Conservation (phyloP, 2,888 invertebrate species). For the Oligia fasciuncula region DNA sequence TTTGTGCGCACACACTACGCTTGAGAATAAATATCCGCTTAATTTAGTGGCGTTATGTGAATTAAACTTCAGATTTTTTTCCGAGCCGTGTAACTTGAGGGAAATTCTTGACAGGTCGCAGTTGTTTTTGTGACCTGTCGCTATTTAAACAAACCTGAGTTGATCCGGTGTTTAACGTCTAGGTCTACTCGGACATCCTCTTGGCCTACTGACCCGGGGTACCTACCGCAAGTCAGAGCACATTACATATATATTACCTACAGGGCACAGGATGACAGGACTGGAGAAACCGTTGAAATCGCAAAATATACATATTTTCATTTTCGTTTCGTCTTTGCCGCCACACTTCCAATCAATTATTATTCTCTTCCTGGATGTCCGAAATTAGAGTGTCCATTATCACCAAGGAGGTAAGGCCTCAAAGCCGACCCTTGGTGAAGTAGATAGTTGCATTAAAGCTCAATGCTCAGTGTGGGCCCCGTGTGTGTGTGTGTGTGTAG, state of each 20-base stretch:
- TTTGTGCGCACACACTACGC: constrained; percentile 53
- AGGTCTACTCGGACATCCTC: not conserved
- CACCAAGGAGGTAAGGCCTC: not conserved
- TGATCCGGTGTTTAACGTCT: not conserved
- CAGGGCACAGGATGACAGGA: too few species aligned
- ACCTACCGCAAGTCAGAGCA: not conserved
- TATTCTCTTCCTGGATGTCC: not conserved
- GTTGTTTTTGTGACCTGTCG: not conserved
- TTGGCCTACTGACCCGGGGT: not conserved
- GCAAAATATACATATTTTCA: too few species aligned
- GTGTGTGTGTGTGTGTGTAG: not conserved
- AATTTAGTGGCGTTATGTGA: constrained; percentile 13
- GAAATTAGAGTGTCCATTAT: too few species aligned
- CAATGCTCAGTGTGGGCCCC: not conserved
- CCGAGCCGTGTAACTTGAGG: not conserved
- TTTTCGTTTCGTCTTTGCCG: not conserved
- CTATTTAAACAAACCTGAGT: not conserved
- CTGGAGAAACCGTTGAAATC: not conserved
- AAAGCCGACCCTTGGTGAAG: not conserved
- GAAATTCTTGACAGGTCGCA: too few species aligned
- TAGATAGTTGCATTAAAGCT: not conserved
- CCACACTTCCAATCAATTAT: not conserved
- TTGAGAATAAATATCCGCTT: constrained; percentile 35
- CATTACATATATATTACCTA: not conserved
- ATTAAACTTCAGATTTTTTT: constrained; percentile 13